Base-by-base conservation (phyloP, 2,888 invertebrate genomes). In the Physocephala rufipes region DNA sequence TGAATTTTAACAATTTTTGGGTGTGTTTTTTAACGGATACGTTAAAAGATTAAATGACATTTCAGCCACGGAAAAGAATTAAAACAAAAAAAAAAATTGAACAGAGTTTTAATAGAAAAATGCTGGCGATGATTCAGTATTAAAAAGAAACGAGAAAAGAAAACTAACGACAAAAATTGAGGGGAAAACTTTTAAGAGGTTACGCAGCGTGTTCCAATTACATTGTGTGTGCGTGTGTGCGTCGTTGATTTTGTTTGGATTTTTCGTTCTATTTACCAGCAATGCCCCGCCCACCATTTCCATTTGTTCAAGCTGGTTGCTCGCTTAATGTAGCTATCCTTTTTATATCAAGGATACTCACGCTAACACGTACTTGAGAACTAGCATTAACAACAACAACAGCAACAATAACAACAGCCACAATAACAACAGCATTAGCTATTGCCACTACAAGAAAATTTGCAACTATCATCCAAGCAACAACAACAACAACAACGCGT, bases 261-360 rank as follows among this genome's bases (percentile, higher is more conserved):
- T 55, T 19, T 7, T 55, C 13, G 55, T 55, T 21, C n/a, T 55
- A 55, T 55, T 55, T 13, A 5, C 24, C 13, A 13, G 19, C 15
- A 13, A 24, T 28, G 24, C 28, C 24, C 58, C 64, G 64, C 64
- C 64, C 43, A n/a, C 16, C 24, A 19, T 49, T 64, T 47, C 49
- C 64, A 64, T 64, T 64, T 64, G 64, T 64, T 64, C 64, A 9
- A 28, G 49, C 26, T 64, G 49, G 49, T 49, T 47, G 64, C 64
- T 24, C 49, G 49, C 64, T 64, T 64, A 61, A 61, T 61, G 61
- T 43, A 9, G 43, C 36, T 61, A 61, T 61, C 61, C 61, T 30
- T 61, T 61, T 61, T 61, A 58, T 58, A 58, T 58, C 58, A 58
- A 58, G 58, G 58, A 58, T 58, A 28, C 58, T 58, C 58, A 24